Base-by-base conservation (phyloP, 2,888 invertebrate species). In the Globia sparganii region DNA sequence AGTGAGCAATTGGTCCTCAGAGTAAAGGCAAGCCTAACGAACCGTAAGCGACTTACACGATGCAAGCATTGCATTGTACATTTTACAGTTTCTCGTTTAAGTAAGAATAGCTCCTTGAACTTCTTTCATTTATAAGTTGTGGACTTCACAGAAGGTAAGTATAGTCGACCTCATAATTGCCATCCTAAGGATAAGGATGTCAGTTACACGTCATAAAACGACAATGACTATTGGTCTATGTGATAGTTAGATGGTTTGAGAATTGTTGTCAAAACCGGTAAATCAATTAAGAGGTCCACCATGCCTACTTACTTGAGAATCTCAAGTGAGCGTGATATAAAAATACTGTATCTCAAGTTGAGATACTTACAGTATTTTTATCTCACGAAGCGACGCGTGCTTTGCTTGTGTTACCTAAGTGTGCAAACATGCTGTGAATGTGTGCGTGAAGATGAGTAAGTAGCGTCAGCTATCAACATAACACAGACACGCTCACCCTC, bases 1-100 rank as follows among this genome's bases (percentile, higher is more conserved):
- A 49, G 56, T 69, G 67, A 80, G 61, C 43, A 88, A 89, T 88
- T 88, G 87, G 86, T 88, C 84, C 80, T 76, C 74, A 77, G 84
- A 87, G 86, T 77, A 86, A 84, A 81, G 65, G 40, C 40, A 40
- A 46, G 80, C 62, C 71, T 84, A 87, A 86, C 78, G 77, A 88
- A 81, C 77, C 77, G 78, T 71, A 80, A 78, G 71, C 74, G 75
- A 76, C 78, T 81, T 75, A 81, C 67, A 67, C 40, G 69, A 67
- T 78, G 75, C 78, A 66, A 73, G 74, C 65, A 83, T 75, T 86
- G 77, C 75, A 70, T 62, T 88, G 77, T 75, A 37, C 34, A 25
- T 74, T 83, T 83, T 78, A 13, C 25, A 34, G 49, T 64, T 59
- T 43, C 69, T 62, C 37, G 31, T 77, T 61, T 46, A 6, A 75